Base-by-base conservation (phyloP, 2,888 invertebrate species). In the Pterostichus niger region DNA sequence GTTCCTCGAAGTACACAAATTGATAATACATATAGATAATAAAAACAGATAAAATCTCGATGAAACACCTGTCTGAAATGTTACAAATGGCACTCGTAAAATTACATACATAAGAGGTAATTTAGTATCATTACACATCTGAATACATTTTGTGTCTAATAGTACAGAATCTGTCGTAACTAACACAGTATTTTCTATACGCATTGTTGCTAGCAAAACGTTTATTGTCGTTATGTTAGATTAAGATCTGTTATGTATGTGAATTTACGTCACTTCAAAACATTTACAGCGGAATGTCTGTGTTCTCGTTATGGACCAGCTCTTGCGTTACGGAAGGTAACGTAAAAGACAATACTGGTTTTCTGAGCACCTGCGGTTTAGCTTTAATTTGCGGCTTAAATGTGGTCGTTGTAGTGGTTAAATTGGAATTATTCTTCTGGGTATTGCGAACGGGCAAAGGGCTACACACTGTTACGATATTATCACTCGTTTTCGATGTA, bases 341-440 rank as follows among this genome's bases (percentile, higher is more conserved):
- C 84, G 91, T 90, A 84, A 89, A 87, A 35, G 92, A 91, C 85
- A 93, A 89, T 46, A 91, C 91, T 54, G 94, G 93, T 88, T 93
- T 95, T 86, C 93, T 93, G 90, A 96, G 93, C 86, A 97, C 94
- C 86, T 95, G 94, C 13, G 97, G 97, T 90, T 96, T 97, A 77
- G 94, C 93, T 88, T 96, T 95, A 84, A 95, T 92, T 87, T 94
- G 94, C 7, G 95, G 95, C 89, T 95, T 95, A 84, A 93, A 92
- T 84, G 92, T 91, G 44, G 87, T 86, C 49, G 79, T 61, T 40
- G 87, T 86, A 6, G 86, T 87, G 80, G 86, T 86, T 49, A 87
- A 86, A 79, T 86, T 87, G 61, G 87, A 87, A 73, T 88, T 85
- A 5, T 88, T 86, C 85, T 84, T 54, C 84, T 81, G 78, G 15